These are phyloP conservation scores for Saccostrea glomerata DNA, from an alignment of 1,140 invertebrate genomes.

Conservation along the genomic window DNA sequence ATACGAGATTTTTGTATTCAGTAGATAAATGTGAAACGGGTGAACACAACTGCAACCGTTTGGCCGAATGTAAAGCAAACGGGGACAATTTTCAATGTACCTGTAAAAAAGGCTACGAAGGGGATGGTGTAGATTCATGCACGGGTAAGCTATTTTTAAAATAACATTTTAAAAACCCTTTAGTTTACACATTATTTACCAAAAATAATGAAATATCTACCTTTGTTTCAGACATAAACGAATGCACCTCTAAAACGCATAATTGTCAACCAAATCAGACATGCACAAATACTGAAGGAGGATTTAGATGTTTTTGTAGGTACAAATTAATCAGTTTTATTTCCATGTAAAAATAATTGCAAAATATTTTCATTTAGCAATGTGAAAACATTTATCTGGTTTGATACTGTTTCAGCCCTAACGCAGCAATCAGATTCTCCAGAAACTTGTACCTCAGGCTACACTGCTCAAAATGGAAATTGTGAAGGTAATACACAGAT, in stretches of 20 bases:
- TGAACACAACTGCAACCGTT: neutral
- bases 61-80: neutral
- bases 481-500: neutral
- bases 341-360: no score
- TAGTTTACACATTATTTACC: no score
- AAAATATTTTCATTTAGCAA: no score
- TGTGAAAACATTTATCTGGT: no score
- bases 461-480: neutral
- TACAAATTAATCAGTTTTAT: neutral
- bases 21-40: conserved; percentile 15
- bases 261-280: neutral
- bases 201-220: no score
- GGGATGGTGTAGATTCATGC: neutral
- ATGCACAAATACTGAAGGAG: neutral
- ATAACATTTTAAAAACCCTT: no score
- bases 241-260: neutral
- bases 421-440: neutral
- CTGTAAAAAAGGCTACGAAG: conserved; percentile 15
- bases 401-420: neutral
- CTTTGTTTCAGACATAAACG: conserved; percentile 13
- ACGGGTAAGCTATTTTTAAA: neutral
- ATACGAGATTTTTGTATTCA: neutral
- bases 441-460: neutral
- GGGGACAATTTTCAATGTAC: neutral
- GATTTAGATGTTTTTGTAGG: neutral